These are phyloP conservation scores for Leptopilina boulardi DNA, from an alignment of 1,140 invertebrate species.

Conservation along the genomic window DNA sequence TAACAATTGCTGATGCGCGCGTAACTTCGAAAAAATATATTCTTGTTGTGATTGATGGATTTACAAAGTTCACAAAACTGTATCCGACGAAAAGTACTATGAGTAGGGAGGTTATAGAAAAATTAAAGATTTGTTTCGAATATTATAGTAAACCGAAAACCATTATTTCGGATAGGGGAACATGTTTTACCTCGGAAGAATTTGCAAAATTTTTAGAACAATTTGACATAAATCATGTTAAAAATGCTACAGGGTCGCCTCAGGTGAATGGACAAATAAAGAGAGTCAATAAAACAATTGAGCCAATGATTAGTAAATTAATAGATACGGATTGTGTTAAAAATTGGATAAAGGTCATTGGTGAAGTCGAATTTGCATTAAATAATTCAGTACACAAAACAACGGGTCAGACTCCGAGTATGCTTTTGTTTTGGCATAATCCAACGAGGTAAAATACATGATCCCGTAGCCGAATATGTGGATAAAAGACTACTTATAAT, in stretches of 20 bases:
- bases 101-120: no score
- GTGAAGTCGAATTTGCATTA: slow-evolving; percentile 47
- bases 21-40: not conserved
- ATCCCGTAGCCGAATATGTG: slow-evolving; percentile 38
- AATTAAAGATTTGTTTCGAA: no score
- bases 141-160: no score
- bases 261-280: not conserved
- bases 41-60: not conserved
- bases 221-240: not conserved
- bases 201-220: not conserved
- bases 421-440: slow-evolving; percentile 53
- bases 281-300: not conserved
- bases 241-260: slow-evolving; percentile 3
- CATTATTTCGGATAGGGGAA: not conserved
- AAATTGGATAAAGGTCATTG: slow-evolving; percentile 46
- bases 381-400: slow-evolving; percentile 51
- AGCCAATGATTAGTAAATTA: slow-evolving; percentile 43
- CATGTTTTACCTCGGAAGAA: slow-evolving; percentile 4
- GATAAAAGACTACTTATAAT: slow-evolving; percentile 40
- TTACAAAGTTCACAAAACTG: no score
- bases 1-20: no score
- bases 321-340: slow-evolving; percentile 9
- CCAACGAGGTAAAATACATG: slow-evolving; percentile 46
- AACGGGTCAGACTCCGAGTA: slow-evolving; percentile 47
- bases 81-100: no score